Percentiles rank a stretch among this genome's conserved stretches.
phyloP scores from a whole-genome alignment of 2,113 vertebrate genomes.

The Candoia aspera region DNA sequence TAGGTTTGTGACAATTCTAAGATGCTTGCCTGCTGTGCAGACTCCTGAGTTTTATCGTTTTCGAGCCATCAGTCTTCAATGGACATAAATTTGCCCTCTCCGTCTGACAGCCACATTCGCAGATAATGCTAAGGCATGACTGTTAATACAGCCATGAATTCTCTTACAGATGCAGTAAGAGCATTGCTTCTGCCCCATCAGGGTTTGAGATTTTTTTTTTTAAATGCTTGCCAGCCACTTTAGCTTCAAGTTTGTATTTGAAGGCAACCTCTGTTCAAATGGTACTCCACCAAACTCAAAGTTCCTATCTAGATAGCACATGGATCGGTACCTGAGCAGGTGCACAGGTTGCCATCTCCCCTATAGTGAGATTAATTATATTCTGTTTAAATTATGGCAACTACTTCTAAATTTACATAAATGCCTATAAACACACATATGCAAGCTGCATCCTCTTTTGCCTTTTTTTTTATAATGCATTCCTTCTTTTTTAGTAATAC shows the following conservation, averaged over 20 bases:
- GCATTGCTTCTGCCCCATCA: background rate
- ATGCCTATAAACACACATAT: background rate
- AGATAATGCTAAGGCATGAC: background rate
- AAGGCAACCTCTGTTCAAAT: background rate
- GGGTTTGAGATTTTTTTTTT: background rate
- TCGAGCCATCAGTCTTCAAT: background rate
- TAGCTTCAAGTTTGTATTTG: background rate
- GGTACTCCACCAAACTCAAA: background rate
- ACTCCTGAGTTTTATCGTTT: background rate
- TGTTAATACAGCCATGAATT: background rate
- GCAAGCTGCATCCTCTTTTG: background rate
- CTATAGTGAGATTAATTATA: background rate
- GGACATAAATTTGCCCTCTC: background rate
- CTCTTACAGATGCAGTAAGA: background rate
- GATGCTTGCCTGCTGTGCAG: conserved; percentile 12
- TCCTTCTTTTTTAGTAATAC: background rate
- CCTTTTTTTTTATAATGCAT: background rate
- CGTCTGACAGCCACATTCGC: background rate
- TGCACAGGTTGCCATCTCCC: background rate
- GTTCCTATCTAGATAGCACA: background rate
- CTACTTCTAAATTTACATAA: background rate
- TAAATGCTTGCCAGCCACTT: background rate
- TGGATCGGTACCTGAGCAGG: background rate
- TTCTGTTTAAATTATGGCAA: background rate
- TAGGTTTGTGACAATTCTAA: conserved; percentile 25